phyloP scores from a whole-genome alignment of 2,888 invertebrate species.

The Crossocerus cetratus region DNA sequence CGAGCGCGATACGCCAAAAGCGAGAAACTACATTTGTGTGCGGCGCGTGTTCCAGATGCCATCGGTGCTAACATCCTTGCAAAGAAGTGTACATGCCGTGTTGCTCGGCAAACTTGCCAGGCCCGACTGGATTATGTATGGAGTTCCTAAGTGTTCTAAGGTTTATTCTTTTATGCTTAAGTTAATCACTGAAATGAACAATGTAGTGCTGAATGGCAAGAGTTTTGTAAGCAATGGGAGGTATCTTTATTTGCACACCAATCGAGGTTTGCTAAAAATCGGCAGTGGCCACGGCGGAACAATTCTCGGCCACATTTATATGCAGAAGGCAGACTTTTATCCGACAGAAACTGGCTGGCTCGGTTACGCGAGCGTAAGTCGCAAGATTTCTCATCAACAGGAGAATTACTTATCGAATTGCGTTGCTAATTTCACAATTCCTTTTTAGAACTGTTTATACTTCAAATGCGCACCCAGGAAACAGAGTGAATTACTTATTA shows the following conservation, averaged over 20 bases:
- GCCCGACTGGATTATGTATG: slow-evolving; percentile 93
- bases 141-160: slow-evolving; percentile 88
- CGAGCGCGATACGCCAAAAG: too few species aligned
- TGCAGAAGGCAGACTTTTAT: slow-evolving; percentile 89
- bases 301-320: slow-evolving; percentile 92
- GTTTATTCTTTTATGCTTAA: slow-evolving; percentile 83
- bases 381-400: not conserved
- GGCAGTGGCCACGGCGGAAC: slow-evolving; percentile 97
- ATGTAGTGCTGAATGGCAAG: slow-evolving; percentile 77
- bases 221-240: slow-evolving; percentile 94
- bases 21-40: too few species aligned
- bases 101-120: slow-evolving; percentile 89
- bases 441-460: slow-evolving; percentile 86
- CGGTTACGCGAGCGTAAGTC: slow-evolving; percentile 88
- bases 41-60: slow-evolving; percentile 83
- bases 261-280: slow-evolving; percentile 92
- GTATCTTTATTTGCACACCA: slow-evolving; percentile 91
- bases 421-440: slow-evolving; percentile 25
- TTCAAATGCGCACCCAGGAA: slow-evolving; percentile 81
- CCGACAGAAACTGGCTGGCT: slow-evolving; percentile 90
- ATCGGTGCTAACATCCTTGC: slow-evolving; percentile 88
- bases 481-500: slow-evolving; percentile 74
- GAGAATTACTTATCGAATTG: slow-evolving; percentile 24
- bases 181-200: slow-evolving; percentile 78
- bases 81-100: slow-evolving; percentile 93